Evolutionary conservation across 2,888 invertebrate species (phyloP).

Genomic region (Malthinus seriepunctatus): DNA sequence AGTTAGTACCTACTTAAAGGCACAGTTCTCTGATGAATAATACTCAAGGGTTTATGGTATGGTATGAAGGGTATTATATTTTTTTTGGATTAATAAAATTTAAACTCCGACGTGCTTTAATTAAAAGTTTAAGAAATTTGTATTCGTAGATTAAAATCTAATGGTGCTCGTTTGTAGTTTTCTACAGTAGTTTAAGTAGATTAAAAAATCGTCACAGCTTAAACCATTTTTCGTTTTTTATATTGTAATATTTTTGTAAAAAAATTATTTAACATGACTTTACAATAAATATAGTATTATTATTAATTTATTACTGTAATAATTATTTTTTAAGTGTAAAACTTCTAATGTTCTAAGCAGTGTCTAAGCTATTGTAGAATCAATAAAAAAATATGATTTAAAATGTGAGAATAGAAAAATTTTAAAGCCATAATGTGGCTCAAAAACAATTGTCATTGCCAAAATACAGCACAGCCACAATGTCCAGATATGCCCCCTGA

Average conservation of each 20-base stretch:
- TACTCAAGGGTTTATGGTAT: conserved; percentile 11
- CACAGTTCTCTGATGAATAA: conserved; percentile 13
- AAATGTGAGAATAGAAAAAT: too few species aligned
- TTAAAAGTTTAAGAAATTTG: neutral
- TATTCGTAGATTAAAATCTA: conserved; percentile 5
- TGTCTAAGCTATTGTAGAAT: too few species aligned
- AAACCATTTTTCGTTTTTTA: neutral
- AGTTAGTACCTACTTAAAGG: neutral
- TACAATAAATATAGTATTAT: neutral
- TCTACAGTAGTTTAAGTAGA: neutral
- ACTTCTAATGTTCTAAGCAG: too few species aligned
- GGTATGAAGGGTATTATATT: conserved; percentile 3
- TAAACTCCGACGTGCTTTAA: too few species aligned
- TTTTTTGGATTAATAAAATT: too few species aligned
- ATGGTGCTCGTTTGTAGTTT: conserved; percentile 21
- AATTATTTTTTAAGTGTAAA: too few species aligned
- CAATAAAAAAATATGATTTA: too few species aligned
- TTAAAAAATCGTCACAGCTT: neutral
- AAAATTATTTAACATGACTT: conserved; percentile 7
- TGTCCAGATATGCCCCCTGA: too few species aligned
- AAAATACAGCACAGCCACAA: too few species aligned
- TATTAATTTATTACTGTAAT: neutral
- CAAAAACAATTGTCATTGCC: too few species aligned
- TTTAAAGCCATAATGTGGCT: too few species aligned
- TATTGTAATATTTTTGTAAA: conserved; percentile 16